Evolutionary conservation across 2,888 invertebrate genomes (phyloP).

Genomic region (Glaucopsyche alexis): DNA sequence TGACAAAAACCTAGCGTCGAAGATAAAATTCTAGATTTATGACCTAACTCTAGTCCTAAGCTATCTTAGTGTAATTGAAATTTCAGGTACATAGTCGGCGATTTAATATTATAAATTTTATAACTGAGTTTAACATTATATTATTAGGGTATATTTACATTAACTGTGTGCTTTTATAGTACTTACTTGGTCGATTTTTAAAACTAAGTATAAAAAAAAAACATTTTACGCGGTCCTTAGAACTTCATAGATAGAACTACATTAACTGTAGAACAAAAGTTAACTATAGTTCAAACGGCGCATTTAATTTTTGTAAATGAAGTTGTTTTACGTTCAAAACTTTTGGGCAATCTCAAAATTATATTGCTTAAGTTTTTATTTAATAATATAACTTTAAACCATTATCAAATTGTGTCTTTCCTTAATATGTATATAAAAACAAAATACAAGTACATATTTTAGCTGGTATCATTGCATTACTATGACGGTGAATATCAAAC

Average conservation of each 20-base stretch:
- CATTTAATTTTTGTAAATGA: no score
- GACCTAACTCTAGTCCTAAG: conserved; percentile 69
- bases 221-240: no score
- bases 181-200: conserved; percentile 26
- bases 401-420: no score
- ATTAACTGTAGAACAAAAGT: neutral
- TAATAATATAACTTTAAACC: no score
- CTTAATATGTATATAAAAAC: no score
- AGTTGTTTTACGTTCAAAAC: no score
- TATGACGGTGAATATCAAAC: conserved; percentile 2
- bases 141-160: conserved; percentile 61
- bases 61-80: conserved; percentile 76
- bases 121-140: conserved; percentile 53
- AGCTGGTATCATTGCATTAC: neutral
- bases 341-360: no score
- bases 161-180: conserved; percentile 49
- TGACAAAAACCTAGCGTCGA: conserved; percentile 69
- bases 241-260: no score
- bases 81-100: conserved; percentile 77
- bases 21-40: conserved; percentile 67
- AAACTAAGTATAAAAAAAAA: neutral
- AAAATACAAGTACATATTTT: no score
- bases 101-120: conserved; percentile 51
- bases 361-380: no score
- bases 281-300: no score